These are phyloP conservation scores for Zingel zingel DNA, from an alignment of 2,113 vertebrate genomes.

Conservation along the genomic window DNA sequence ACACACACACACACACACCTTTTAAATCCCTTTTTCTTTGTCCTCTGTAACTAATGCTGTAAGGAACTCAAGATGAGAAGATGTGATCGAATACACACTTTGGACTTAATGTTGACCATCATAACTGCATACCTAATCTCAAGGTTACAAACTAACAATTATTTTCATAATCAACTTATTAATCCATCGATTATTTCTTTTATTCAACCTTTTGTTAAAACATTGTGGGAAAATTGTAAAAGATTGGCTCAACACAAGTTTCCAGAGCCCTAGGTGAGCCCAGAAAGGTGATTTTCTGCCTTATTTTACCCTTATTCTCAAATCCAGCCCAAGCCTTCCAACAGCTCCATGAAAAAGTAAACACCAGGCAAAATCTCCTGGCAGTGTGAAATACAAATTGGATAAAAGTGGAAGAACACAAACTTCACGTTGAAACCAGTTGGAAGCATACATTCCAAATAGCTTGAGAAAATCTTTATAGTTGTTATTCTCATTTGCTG, in stretches of 20 bases:
- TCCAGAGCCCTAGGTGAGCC: neutral
- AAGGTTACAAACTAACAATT: neutral
- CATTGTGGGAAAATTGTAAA: neutral
- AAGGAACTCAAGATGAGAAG: neutral
- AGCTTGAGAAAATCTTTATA: neutral
- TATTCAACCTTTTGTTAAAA: neutral
- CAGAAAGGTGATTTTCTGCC: neutral
- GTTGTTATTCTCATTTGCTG: conserved; percentile 9
- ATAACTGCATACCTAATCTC: neutral
- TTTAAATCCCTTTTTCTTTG: neutral
- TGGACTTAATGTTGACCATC: neutral
- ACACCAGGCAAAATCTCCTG: neutral
- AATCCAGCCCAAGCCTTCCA: neutral
- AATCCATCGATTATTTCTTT: neutral
- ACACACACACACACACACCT: too few relatives aligned
- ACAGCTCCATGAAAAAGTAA: neutral
- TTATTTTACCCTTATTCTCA: neutral
- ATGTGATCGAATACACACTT: neutral
- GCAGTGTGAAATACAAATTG: neutral
- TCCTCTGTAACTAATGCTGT: neutral
- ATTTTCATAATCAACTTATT: neutral
- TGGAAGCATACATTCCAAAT: neutral
- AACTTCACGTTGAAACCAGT: neutral
- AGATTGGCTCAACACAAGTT: neutral
- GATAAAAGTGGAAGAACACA: neutral